Percentiles rank a stretch among this genome's conserved stretches.
These are phyloP conservation scores for Hycleus phaleratus DNA, from an alignment of 1,140 invertebrate species.

Conservation along the genomic window DNA sequence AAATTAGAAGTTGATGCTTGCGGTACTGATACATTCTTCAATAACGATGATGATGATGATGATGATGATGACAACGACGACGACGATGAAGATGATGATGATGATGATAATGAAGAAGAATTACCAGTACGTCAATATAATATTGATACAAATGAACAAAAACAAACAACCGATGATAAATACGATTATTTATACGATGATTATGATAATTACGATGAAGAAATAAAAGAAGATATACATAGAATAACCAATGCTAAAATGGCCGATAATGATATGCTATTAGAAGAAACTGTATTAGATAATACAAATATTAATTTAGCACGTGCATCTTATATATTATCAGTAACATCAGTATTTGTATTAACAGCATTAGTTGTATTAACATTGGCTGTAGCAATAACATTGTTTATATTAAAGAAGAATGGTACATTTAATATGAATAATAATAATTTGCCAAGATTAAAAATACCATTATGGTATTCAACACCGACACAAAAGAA, in stretches of 20 bases:
- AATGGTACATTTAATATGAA: slow-evolving; percentile 27
- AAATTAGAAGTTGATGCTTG: slow-evolving; percentile 6
- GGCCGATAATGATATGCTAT: not conserved
- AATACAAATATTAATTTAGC: slow-evolving; percentile 19
- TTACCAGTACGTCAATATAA: slow-evolving; percentile 4
- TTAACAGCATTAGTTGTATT: slow-evolving; percentile 43
- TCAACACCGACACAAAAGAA: slow-evolving; percentile 30
- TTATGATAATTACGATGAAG: slow-evolving; percentile 33
- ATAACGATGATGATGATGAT: slow-evolving; percentile 20
- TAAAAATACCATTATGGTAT: slow-evolving; percentile 33
- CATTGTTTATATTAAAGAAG: slow-evolving; percentile 29
- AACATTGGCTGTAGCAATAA: slow-evolving; percentile 26
- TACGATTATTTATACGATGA: slow-evolving; percentile 31
- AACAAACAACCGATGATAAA: slow-evolving; percentile 19
- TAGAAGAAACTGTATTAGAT: not conserved
- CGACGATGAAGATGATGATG: slow-evolving; percentile 29
- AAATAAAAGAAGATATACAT: slow-evolving; percentile 25
- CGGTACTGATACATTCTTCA: not conserved
- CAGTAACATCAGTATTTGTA: slow-evolving; percentile 41
- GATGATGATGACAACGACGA: slow-evolving; percentile 33
- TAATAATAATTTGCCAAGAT: slow-evolving; percentile 29
- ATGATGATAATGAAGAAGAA: slow-evolving; percentile 22
- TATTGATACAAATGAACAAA: slow-evolving; percentile 2
- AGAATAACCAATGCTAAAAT: slow-evolving; percentile 16
- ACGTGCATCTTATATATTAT: slow-evolving; percentile 31